Percentiles rank a stretch among this genome's conserved stretches.
Evolutionary conservation across 2,797 vertebrate species (phyloP).

Genomic region (Microcaecilia unicolor): DNA sequence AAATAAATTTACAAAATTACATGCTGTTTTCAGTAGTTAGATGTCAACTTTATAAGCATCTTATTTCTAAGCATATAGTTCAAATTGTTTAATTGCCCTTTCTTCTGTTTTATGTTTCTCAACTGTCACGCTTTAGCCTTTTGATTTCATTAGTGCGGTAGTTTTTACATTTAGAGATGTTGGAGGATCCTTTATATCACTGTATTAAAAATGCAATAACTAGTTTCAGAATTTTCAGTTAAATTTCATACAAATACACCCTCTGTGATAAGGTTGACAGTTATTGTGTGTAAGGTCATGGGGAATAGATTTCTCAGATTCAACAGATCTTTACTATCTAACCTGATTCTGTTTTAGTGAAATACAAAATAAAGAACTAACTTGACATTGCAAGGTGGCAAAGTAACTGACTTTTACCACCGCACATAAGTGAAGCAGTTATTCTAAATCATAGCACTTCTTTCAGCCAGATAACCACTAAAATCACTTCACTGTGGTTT

Average conservation of each 20-base stretch:
- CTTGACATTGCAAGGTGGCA: conserved; percentile 32
- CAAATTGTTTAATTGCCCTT: too few species aligned
- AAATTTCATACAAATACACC: neutral
- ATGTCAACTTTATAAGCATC: too few species aligned
- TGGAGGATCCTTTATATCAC: too few species aligned
- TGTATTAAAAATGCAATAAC: too few species aligned
- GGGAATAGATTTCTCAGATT: conserved; percentile 9
- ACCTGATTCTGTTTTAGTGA: conserved; percentile 1
- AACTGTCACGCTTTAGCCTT: too few species aligned
- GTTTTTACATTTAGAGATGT: too few species aligned
- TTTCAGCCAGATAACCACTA: conserved; percentile 50
- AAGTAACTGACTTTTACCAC: conserved; percentile 41
- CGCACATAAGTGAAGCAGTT: conserved; percentile 50
- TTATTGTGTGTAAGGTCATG: neutral
- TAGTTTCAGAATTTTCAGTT: neutral
- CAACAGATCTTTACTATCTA: conserved; percentile 2
- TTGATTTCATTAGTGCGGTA: too few species aligned
- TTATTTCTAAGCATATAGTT: too few species aligned
- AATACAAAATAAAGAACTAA: conserved; percentile 11
- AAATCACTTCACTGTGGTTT: conserved; percentile 64
- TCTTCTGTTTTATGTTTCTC: too few species aligned
- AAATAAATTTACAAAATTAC: too few species aligned
- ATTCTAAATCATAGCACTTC: conserved; percentile 44
- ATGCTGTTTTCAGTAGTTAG: too few species aligned
- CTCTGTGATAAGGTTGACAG: neutral